Evolutionary conservation across 2,797 vertebrate species (phyloP).

Genomic region (Sebastes cheni): DNA sequence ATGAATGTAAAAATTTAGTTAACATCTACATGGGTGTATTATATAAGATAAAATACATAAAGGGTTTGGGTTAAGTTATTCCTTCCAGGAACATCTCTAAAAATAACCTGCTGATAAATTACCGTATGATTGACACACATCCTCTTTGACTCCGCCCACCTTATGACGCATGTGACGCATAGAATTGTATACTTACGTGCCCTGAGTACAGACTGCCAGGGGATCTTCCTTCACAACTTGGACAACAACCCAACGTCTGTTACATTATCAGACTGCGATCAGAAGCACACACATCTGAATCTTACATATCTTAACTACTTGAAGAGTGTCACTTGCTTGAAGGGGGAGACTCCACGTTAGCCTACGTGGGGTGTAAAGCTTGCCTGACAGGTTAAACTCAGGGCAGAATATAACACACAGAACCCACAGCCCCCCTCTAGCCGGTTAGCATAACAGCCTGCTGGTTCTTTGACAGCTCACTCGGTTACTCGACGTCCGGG

Average conservation of each 20-base stretch:
- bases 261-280: rapidly evolving
- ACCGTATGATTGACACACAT: neutral
- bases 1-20: neutral
- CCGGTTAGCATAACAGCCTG: neutral
- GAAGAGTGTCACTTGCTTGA: rapidly evolving
- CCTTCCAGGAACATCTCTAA: neutral
- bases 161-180: neutral
- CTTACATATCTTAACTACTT: neutral
- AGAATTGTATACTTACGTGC: rapidly evolving
- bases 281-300: rapidly evolving
- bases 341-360: rapidly evolving
- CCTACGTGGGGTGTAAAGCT: neutral
- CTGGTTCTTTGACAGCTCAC: conserved; percentile 64
- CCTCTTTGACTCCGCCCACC: neutral
- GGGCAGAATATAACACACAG: rapidly evolving
- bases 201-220: neutral
- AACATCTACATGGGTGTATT: neutral
- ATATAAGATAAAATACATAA: neutral
- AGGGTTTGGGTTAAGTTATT: neutral
- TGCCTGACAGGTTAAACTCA: neutral
- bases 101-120: neutral
- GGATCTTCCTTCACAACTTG: rapidly evolving
- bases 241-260: rapidly evolving
- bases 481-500: conserved; percentile 10
- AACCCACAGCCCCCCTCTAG: neutral